These are phyloP conservation scores for Actinia equina DNA, from an alignment of 64 coral and sea anemone species.

Conservation along the genomic window DNA sequence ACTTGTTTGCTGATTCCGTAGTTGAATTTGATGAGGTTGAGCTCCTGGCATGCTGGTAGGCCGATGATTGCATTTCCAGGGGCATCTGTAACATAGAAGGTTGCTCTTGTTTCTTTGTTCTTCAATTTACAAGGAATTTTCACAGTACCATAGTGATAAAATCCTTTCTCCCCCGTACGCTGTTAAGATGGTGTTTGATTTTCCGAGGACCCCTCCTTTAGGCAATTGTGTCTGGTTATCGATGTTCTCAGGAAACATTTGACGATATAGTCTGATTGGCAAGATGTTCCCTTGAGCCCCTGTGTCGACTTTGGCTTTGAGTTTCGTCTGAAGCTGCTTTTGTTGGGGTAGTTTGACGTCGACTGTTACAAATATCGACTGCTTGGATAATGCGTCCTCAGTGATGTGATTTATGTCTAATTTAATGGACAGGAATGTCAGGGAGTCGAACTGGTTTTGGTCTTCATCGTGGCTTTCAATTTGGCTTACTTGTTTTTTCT, in stretches of 20 bases:
- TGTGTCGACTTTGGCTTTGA: slow-evolving; percentile 47
- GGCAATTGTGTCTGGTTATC: slow-evolving; percentile 10
- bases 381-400: no score
- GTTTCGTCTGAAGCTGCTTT: slow-evolving; percentile 14
- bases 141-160: slow-evolving; percentile 10
- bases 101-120: slow-evolving; percentile 2
- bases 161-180: slow-evolving; percentile 27
- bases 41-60: background rate
- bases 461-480: background rate
- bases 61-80: slow-evolving; percentile 27
- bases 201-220: slow-evolving; percentile 29
- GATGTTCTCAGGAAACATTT: slow-evolving; percentile 58
- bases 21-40: slow-evolving; percentile 12
- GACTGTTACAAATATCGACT: background rate
- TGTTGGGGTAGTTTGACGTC: background rate
- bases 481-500: background rate
- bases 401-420: background rate
- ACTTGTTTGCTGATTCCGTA: background rate
- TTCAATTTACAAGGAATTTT: slow-evolving; percentile 25
- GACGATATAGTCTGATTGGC: slow-evolving; percentile 27
- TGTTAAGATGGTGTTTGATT: slow-evolving; percentile 42
- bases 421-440: background rate
- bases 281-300: slow-evolving; percentile 65
- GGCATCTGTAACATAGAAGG: slow-evolving; percentile 46
- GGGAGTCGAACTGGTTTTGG: background rate